Conservation (phyloP, 1,140 invertebrate species). For the Dysdera silvatica region DNA sequence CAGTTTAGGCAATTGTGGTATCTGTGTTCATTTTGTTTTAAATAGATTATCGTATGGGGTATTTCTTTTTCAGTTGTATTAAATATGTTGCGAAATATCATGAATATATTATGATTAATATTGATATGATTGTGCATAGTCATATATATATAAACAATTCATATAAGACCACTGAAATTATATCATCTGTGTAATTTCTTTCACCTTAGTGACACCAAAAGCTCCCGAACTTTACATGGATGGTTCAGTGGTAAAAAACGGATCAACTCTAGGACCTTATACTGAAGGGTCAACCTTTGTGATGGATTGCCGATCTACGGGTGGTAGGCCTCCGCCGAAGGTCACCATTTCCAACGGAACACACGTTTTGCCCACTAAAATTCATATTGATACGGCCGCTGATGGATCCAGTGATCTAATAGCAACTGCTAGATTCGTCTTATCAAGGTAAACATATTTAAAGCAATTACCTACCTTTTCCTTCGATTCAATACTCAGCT, state of each 20-base stretch:
- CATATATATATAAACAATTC: too few species aligned
- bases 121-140: too few species aligned
- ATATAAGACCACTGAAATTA: too few species aligned
- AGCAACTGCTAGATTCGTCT: constrained; percentile 32
- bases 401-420: constrained; percentile 25
- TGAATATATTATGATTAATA: too few species aligned
- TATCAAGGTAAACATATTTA: too few species aligned
- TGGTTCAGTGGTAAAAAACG: constrained; percentile 14
- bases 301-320: constrained; percentile 34
- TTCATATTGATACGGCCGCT: constrained; percentile 5
- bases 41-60: too few species aligned
- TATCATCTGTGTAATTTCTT: background rate
- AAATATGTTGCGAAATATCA: too few species aligned
- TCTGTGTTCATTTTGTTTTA: too few species aligned
- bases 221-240: constrained; percentile 30
- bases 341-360: constrained; percentile 34
- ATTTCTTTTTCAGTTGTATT: too few species aligned
- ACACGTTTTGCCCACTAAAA: constrained; percentile 26
- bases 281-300: constrained; percentile 33
- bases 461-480: too few species aligned
- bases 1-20: too few species aligned
- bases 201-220: constrained; percentile 30
- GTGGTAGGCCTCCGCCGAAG: constrained; percentile 34
- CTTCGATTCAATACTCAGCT: too few species aligned
- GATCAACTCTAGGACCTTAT: constrained; percentile 31